Evolutionary conservation across 2,113 vertebrate genomes (phyloP).

Genomic region (Sebastes fasciatus): DNA sequence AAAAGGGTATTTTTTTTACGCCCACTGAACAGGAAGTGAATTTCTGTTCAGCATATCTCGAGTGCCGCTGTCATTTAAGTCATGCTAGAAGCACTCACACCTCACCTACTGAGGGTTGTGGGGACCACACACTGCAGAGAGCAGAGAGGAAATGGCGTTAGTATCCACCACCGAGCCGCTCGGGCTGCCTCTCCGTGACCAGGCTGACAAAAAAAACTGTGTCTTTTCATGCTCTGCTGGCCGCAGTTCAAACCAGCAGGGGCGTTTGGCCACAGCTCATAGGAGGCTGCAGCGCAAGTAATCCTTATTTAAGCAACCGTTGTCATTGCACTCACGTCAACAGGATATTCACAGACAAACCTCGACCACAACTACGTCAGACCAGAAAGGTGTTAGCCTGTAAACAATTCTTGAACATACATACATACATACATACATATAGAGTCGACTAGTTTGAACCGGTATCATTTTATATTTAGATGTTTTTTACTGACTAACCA

Average conservation of each 20-base stretch:
- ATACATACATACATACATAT: neutral
- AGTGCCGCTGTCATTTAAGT: constrained; percentile 40
- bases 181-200: constrained; percentile 52
- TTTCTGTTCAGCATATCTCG: constrained; percentile 52
- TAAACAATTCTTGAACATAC: constrained; percentile 28
- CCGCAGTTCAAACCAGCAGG: constrained; percentile 28
- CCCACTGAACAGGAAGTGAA: constrained; percentile 63
- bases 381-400: constrained; percentile 11
- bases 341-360: constrained; percentile 63
- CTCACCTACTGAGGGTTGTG: constrained; percentile 78
- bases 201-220: constrained; percentile 54
- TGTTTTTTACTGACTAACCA: constrained; percentile 18
- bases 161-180: constrained; percentile 1
- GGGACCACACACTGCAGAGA: constrained; percentile 71
- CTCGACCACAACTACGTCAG: constrained; percentile 68
- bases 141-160: constrained; percentile 77
- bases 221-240: constrained; percentile 60
- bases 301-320: constrained; percentile 26
- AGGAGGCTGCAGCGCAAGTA: constrained; percentile 45
- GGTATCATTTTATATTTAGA: neutral
- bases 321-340: constrained; percentile 70
- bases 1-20: constrained; percentile 23
- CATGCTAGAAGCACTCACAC: constrained; percentile 51
- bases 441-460: neutral
- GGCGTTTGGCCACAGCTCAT: constrained; percentile 37